Evolutionary conservation across 2,888 invertebrate genomes (phyloP).

Genomic region (Malacosoma neustria): DNA sequence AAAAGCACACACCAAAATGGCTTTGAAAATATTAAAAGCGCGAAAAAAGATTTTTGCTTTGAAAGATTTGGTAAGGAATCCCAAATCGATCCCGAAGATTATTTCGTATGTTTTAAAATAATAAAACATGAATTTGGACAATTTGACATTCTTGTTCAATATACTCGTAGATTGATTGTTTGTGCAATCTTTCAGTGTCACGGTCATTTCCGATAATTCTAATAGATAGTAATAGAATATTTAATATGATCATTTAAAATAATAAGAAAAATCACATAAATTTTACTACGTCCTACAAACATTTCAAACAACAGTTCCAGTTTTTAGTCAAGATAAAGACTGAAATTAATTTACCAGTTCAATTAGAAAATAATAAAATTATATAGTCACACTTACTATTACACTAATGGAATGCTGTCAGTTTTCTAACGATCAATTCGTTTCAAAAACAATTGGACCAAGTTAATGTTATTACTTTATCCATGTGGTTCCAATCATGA

Average conservation of each 20-base stretch:
- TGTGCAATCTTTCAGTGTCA: background rate
- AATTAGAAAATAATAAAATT: background rate
- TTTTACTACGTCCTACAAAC: too few relatives aligned
- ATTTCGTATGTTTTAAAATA: background rate
- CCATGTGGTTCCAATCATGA: too few relatives aligned
- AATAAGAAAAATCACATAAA: too few relatives aligned
- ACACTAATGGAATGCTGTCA: too few relatives aligned
- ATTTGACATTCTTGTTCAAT: background rate
- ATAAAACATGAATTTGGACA: background rate
- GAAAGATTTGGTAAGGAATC: conserved; percentile 2
- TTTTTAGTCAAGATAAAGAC: background rate
- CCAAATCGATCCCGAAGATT: conserved; percentile 2
- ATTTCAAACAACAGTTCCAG: background rate
- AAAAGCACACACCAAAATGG: background rate
- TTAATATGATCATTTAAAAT: background rate
- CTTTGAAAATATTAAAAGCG: background rate
- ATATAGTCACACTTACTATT: too few relatives aligned
- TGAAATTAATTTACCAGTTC: background rate
- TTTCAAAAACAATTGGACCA: background rate
- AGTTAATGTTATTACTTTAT: background rate
- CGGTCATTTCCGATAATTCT: background rate
- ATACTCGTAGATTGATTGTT: background rate
- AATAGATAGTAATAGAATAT: background rate
- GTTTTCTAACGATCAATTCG: background rate
- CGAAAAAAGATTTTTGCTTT: background rate